Conservation (phyloP, 1,140 invertebrate genomes). For the Onthophagus taurus region DNA sequence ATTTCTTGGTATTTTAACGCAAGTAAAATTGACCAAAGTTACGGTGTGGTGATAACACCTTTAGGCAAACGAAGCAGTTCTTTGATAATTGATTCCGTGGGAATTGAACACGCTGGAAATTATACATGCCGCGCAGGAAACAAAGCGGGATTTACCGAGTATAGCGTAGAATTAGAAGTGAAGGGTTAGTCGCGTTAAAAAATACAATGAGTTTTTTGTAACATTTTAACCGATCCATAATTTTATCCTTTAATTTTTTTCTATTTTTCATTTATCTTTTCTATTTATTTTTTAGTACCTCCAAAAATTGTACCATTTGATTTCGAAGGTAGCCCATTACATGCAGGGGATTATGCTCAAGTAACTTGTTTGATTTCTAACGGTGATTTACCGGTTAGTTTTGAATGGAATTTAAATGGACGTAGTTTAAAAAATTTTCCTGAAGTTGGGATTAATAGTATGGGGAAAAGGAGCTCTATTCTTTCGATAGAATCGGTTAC, state of each 20-base stretch:
- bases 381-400: conserved; percentile 38
- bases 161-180: conserved; percentile 55
- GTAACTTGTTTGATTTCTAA: conserved; percentile 32
- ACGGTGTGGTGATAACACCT: conserved; percentile 42
- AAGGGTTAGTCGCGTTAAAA: conserved; percentile 49
- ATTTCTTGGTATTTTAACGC: conserved; percentile 58
- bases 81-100: conserved; percentile 65
- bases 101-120: conserved; percentile 62
- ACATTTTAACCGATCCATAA: conserved; percentile 6
- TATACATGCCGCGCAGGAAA: conserved; percentile 73
- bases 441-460: conserved; percentile 36
- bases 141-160: conserved; percentile 57
- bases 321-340: conserved; percentile 47
- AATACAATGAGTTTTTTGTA: too few relatives aligned
- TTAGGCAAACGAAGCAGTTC: conserved; percentile 35
- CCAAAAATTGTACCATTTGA: conserved; percentile 60
- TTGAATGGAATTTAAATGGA: conserved; percentile 54
- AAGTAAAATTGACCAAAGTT: conserved; percentile 36
- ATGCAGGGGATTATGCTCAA: conserved; percentile 35
- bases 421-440: conserved; percentile 34
- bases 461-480: conserved; percentile 60
- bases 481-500: conserved; percentile 66
- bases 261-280: too few relatives aligned
- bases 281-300: conserved; percentile 37
- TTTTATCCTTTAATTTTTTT: too few relatives aligned